A percentile compares a stretch with the other conserved stretches of the same genome.
Conservation (phyloP, 2,888 invertebrate genomes). For the Pandemis corylana region DNA sequence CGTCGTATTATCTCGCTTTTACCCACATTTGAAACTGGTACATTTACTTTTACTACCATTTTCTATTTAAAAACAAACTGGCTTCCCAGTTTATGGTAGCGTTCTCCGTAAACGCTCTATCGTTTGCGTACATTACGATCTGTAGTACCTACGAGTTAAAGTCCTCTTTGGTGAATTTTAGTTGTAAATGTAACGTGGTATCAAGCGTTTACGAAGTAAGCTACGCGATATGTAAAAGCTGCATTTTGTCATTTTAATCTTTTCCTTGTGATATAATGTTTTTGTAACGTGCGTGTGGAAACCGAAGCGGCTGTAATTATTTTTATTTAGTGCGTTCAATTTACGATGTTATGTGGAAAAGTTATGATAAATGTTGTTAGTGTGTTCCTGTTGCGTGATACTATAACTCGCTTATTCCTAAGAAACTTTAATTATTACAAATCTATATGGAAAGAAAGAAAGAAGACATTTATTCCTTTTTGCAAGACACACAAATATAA, state of each 20-base stretch:
- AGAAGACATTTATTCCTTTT: too few relatives aligned
- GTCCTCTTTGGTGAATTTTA: neutral
- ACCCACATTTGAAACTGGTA: conserved; percentile 15
- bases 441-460: too few relatives aligned
- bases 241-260: conserved; percentile 26
- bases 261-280: conserved; percentile 38
- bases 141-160: neutral
- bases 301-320: conserved; percentile 12
- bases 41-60: conserved; percentile 36
- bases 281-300: conserved; percentile 31
- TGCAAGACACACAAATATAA: too few relatives aligned
- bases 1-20: conserved; percentile 9
- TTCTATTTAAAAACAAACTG: conserved; percentile 35
- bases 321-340: conserved; percentile 4
- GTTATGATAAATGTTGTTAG: neutral
- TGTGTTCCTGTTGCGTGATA: neutral
- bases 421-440: too few relatives aligned
- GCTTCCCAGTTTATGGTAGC: conserved; percentile 11
- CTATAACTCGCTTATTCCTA: too few relatives aligned
- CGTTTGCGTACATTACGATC: neutral
- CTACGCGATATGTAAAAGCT: conserved; percentile 30
- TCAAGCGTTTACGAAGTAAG: conserved; percentile 22
- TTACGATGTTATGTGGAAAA: conserved; percentile 4
- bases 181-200: conserved; percentile 3
- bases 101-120: neutral